Percentiles rank a stretch among this genome's conserved stretches.
Evolutionary conservation across 2,888 invertebrate species (phyloP).

Genomic region (Euproctis similis): DNA sequence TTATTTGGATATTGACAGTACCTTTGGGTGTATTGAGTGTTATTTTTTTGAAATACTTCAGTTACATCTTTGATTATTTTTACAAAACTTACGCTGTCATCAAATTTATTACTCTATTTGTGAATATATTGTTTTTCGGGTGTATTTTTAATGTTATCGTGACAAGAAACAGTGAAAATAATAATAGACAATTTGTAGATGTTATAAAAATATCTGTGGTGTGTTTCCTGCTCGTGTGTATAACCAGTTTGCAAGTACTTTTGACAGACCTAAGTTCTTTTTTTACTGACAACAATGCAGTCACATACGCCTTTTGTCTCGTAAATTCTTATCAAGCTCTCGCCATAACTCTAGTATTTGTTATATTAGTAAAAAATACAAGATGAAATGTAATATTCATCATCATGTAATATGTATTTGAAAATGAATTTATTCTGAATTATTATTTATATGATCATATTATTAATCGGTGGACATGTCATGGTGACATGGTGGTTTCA

Average conservation of each 20-base stretch:
- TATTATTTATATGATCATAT: too few species aligned
- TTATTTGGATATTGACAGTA: slow-evolving; percentile 35
- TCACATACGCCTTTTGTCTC: slow-evolving; percentile 9
- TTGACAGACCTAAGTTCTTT: slow-evolving; percentile 32
- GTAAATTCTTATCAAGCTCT: slow-evolving; percentile 27
- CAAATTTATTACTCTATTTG: slow-evolving; percentile 36
- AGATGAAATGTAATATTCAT: too few species aligned
- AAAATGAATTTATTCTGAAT: too few species aligned
- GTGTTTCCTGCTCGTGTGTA: slow-evolving; percentile 37
- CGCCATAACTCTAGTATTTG: slow-evolving; percentile 22
- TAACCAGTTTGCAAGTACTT: slow-evolving; percentile 45
- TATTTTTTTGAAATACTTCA: slow-evolving; percentile 3
- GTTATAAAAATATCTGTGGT: slow-evolving; percentile 26
- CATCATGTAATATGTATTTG: too few species aligned
- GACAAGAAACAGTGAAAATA: slow-evolving; percentile 3
- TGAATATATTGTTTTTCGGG: slow-evolving; percentile 39
- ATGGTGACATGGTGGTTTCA: too few species aligned
- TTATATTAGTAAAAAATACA: slow-evolving; percentile 16
- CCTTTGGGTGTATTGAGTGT: slow-evolving; percentile 33
- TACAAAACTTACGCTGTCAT: slow-evolving; percentile 30
- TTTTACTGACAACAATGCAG: neutral
- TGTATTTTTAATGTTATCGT: slow-evolving; percentile 41
- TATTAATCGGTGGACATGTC: too few species aligned
- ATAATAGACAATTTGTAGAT: slow-evolving; percentile 7
- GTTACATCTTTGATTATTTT: slow-evolving; percentile 8